These are phyloP conservation scores for Drosophila fulvimacula DNA, from an alignment of 2,888 invertebrate species.

Conservation along the genomic window DNA sequence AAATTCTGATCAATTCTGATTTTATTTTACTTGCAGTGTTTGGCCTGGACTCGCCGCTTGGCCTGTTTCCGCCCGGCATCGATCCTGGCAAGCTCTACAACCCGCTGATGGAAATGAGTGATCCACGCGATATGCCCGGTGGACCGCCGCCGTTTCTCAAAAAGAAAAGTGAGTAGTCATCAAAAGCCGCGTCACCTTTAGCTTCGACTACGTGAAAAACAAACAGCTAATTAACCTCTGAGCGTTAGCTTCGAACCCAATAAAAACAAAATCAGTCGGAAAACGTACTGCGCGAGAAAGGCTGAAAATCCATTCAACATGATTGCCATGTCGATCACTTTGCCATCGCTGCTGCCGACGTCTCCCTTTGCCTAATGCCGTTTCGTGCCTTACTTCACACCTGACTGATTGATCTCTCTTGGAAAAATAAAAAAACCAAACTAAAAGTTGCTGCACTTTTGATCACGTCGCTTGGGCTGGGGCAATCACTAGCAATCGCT, in stretches of 20 bases:
- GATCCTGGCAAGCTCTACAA: conserved; percentile 90
- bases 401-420: conserved; percentile 77
- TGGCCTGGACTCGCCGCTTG: conserved; percentile 90
- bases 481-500: conserved; percentile 41
- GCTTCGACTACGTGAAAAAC: conserved; percentile 44
- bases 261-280: conserved; percentile 19
- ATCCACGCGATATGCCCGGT: conserved; percentile 88
- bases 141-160: conserved; percentile 90
- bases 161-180: conserved; percentile 90
- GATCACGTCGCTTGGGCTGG: conserved; percentile 65
- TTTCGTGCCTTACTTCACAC: conserved; percentile 76
- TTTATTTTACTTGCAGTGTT: conserved; percentile 86
- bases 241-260: conserved; percentile 37
- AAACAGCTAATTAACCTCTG: conserved; percentile 80
- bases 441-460: conserved; percentile 52
- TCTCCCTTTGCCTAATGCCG: conserved; percentile 23
- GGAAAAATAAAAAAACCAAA: background rate
- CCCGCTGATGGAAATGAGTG: conserved; percentile 91
- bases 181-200: conserved; percentile 12
- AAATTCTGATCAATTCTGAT: background rate
- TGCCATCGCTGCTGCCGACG: conserved; percentile 33
- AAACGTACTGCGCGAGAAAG: conserved; percentile 40
- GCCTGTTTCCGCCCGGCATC: conserved; percentile 91
- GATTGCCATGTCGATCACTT: conserved; percentile 77
- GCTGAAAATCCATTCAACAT: conserved; percentile 67